phyloP scores from a whole-genome alignment of 2,113 vertebrate genomes.

The Sinosuthora webbiana region DNA sequence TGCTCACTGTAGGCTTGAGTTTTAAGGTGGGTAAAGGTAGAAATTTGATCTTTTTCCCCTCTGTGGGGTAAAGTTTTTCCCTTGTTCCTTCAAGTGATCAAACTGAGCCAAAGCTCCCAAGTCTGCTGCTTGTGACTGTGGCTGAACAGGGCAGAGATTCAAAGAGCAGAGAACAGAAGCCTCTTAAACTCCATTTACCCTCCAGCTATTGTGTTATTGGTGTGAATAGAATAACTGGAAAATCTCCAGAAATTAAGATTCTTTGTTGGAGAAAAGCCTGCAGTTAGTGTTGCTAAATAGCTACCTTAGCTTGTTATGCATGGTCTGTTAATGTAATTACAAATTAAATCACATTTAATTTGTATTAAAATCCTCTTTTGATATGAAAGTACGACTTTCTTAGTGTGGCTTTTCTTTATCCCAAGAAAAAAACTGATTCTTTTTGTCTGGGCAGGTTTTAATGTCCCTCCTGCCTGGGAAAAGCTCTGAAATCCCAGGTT shows the following conservation, averaged over 20 bases:
- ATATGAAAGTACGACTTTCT: neutral
- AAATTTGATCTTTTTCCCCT: neutral
- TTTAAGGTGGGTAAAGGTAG: neutral
- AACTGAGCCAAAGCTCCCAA: neutral
- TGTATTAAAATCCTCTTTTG: neutral
- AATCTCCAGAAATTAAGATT: neutral
- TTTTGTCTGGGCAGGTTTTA: neutral
- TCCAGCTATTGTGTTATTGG: neutral
- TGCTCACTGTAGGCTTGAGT: neutral
- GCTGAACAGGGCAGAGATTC: neutral
- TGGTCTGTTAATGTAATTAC: constrained; percentile 3
- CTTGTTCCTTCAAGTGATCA: neutral
- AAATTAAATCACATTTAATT: constrained; percentile 11
- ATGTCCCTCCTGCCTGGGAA: neutral
- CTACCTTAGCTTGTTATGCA: neutral
- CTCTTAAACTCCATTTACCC: neutral
- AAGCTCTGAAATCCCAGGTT: neutral
- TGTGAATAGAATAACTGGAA: neutral
- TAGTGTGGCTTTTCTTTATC: neutral
- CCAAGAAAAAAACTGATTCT: neutral
- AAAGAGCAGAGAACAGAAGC: neutral
- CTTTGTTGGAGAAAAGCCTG: neutral
- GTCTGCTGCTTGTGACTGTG: neutral
- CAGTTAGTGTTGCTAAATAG: neutral
- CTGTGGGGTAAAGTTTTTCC: neutral